These are phyloP conservation scores for Macropus fuliginosus DNA, from an alignment of 2,797 vertebrate species.

Conservation along the genomic window DNA sequence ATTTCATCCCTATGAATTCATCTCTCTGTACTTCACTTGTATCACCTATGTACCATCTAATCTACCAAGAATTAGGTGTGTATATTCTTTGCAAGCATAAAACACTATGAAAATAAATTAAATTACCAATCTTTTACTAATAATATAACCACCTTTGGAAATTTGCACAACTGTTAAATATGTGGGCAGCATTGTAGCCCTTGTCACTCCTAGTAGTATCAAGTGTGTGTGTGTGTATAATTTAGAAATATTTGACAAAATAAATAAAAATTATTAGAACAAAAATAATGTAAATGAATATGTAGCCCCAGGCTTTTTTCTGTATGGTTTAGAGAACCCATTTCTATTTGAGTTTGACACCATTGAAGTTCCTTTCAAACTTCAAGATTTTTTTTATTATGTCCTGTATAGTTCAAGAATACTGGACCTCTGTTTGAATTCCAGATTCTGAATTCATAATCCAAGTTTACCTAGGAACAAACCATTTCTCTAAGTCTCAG, in stretches of 20 bases:
- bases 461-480: neutral
- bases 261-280: neutral
- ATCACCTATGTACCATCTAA: too few species aligned
- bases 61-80: neutral
- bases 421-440: neutral
- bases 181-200: neutral
- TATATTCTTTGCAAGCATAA: neutral
- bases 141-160: neutral
- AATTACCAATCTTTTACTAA: neutral
- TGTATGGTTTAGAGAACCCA: too few species aligned
- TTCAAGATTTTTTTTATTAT: neutral
- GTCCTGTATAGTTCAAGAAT: neutral
- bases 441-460: neutral
- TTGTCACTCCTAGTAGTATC: neutral
- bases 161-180: neutral
- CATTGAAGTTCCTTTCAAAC: neutral
- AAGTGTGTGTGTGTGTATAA: neutral
- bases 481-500: neutral
- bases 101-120: neutral
- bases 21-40: too few species aligned
- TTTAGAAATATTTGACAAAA: neutral
- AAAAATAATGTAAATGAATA: too few species aligned
- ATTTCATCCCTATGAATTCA: too few species aligned
- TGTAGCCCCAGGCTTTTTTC: too few species aligned
- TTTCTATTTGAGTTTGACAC: neutral